Evolutionary conservation across 2,113 vertebrate species (phyloP).

Genomic region (Hydrochoerus hydrochaeris): DNA sequence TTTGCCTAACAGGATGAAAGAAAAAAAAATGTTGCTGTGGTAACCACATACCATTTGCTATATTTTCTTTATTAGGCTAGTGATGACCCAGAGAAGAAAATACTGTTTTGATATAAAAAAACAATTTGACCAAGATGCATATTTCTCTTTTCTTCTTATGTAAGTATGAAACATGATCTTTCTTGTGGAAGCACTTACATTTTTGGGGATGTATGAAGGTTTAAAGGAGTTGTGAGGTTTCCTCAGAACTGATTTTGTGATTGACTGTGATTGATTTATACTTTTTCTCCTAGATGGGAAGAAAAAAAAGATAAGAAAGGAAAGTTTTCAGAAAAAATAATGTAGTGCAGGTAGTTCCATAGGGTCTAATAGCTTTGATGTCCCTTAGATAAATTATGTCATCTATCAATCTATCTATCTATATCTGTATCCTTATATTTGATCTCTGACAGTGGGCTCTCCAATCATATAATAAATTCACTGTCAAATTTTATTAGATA

Average conservation of each 20-base stretch:
- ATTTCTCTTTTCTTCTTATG: slow-evolving; percentile 19
- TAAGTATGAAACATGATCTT: neutral
- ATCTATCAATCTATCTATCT: neutral
- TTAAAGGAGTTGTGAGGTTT: neutral
- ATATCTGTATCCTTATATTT: neutral
- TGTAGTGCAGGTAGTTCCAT: neutral
- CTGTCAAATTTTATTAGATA: neutral
- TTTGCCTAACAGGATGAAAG: slow-evolving; percentile 52
- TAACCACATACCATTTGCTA: slow-evolving; percentile 78
- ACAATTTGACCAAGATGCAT: slow-evolving; percentile 46
- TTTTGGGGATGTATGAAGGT: neutral
- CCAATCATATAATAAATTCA: neutral
- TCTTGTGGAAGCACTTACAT: neutral
- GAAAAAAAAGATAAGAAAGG: neutral
- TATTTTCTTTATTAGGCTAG: slow-evolving; percentile 73
- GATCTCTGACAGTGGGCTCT: neutral
- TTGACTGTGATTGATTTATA: neutral
- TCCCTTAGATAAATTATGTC: neutral
- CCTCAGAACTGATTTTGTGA: neutral
- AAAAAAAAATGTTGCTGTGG: slow-evolving; percentile 78
- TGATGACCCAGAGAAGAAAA: slow-evolving; percentile 68
- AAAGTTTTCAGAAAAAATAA: neutral
- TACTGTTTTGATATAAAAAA: slow-evolving; percentile 56
- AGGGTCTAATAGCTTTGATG: neutral
- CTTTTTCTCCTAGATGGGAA: neutral